Conservation (phyloP, 2,113 vertebrate species). For the human region GRCh38 chrX:69607001-69607500, state of each 20-base stretch:
- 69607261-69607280: not conserved
- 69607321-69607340: conserved; percentile 12
- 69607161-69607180: not conserved
- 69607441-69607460: not conserved
- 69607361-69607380: conserved; percentile 4
- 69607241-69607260: not conserved
- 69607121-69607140: not conserved
- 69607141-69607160: conserved; percentile 34
- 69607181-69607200: conserved; percentile 1
- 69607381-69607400: not conserved
- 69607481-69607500: not conserved
- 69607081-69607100: conserved; percentile 22
- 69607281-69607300: not conserved
- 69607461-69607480: conserved; percentile 19
- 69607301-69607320: conserved; percentile 17
- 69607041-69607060: conserved; percentile 21
- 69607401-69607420: not conserved
- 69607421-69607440: not conserved
- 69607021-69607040: not conserved
- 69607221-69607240: not conserved
- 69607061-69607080: not conserved
- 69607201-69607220: not conserved
- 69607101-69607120: conserved; percentile 8
- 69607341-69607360: conserved; percentile 33
- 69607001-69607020: conserved; percentile 18